A percentile compares a stretch with the other conserved stretches of the same genome.
phyloP scores from a whole-genome alignment of 2,888 invertebrate genomes.

The Caenorhabditis angaria region DNA sequence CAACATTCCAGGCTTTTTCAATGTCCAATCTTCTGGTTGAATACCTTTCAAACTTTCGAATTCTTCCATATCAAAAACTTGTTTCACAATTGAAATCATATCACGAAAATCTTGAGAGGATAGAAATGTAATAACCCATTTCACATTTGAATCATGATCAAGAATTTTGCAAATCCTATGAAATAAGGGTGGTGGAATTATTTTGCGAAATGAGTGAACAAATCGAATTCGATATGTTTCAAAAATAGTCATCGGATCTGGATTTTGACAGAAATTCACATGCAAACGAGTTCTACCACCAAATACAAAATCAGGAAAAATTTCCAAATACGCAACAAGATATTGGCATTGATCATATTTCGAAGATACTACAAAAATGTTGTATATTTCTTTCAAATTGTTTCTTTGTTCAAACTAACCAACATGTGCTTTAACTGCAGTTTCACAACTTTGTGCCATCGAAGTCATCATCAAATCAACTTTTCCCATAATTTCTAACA shows the following conservation, averaged over 20 bases:
- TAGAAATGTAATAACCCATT: conserved; percentile 15
- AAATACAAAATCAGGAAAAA: conserved; percentile 19
- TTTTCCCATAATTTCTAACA: neutral
- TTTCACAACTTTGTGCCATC: neutral
- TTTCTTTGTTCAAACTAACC: neutral
- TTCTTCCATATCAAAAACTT: neutral
- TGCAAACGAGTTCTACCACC: conserved; percentile 14
- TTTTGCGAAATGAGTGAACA: conserved; percentile 12
- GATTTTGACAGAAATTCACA: neutral
- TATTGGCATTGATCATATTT: conserved; percentile 15
- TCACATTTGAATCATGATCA: conserved; percentile 12
- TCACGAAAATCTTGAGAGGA: conserved; percentile 17
- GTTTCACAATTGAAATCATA: conserved; percentile 3
- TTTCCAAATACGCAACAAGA: conserved; percentile 18
- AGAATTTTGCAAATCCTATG: conserved; percentile 10
- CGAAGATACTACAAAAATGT: conserved; percentile 19
- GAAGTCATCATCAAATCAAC: neutral
- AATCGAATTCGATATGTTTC: conserved; percentile 20
- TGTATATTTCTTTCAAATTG: neutral
- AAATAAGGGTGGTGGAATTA: conserved; percentile 21
- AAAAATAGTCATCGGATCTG: conserved; percentile 11
- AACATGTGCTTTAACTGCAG: neutral
- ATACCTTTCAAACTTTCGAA: neutral
- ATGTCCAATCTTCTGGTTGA: neutral
- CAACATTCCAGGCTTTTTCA: neutral